Percentiles rank a stretch among this genome's conserved stretches.
phyloP scores from a whole-genome alignment of 2,888 invertebrate species.

The Cyaniris semiargus region DNA sequence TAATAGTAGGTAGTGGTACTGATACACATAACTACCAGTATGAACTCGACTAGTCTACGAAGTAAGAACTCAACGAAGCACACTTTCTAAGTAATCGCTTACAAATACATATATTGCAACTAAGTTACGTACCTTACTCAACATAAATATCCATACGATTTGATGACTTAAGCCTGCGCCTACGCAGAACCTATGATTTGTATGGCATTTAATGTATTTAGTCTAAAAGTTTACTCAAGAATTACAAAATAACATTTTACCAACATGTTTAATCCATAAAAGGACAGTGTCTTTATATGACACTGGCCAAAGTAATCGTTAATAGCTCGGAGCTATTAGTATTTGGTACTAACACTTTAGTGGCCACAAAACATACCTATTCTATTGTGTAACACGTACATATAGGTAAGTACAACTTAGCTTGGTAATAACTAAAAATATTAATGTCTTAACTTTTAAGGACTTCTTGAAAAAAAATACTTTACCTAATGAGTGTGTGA shows the following conservation, averaged over 20 bases:
- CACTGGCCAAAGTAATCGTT: not conserved
- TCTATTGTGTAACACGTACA: too few species aligned
- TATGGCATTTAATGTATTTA: conserved; percentile 22
- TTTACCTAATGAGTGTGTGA: not conserved
- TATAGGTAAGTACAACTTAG: too few species aligned
- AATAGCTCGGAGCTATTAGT: not conserved
- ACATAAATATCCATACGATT: not conserved
- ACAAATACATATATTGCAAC: not conserved
- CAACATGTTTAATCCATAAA: not conserved
- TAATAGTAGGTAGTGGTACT: too few species aligned
- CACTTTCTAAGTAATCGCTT: too few species aligned
- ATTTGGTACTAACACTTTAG: not conserved
- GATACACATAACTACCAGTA: too few species aligned
- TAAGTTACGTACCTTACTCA: not conserved
- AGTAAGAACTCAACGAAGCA: too few species aligned
- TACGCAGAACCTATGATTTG: conserved; percentile 26
- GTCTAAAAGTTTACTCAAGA: conserved; percentile 17
- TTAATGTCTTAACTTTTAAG: too few species aligned
- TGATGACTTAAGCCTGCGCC: conserved; percentile 29
- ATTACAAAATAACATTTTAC: conserved; percentile 6
- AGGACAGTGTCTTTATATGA: not conserved
- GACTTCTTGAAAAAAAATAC: too few species aligned
- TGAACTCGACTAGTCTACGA: too few species aligned
- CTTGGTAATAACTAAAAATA: too few species aligned
- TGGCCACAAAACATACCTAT: not conserved